Percentiles rank a stretch among this genome's conserved stretches.
Conservation (phyloP, 2,888 invertebrate species). For the Caenorhabditis angaria region DNA sequence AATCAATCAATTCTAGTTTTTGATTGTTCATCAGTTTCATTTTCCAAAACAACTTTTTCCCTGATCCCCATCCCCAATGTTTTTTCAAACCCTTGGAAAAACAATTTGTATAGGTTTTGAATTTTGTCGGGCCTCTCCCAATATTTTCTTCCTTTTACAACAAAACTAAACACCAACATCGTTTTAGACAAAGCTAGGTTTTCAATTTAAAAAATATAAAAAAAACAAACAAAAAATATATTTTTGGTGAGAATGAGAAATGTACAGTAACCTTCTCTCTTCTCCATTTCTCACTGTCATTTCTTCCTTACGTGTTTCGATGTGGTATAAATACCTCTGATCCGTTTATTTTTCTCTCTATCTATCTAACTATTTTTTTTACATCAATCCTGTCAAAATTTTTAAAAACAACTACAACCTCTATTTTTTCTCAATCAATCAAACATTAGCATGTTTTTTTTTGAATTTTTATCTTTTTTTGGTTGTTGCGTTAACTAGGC, state of each 20-base stretch:
- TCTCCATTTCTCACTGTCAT: slow-evolving; percentile 8
- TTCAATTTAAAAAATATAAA: too few relatives aligned
- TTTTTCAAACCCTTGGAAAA: background rate
- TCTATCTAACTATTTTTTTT: background rate
- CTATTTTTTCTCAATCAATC: background rate
- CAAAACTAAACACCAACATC: background rate
- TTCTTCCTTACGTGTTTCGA: slow-evolving; percentile 13
- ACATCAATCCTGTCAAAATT: background rate
- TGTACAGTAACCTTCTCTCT: slow-evolving; percentile 1
- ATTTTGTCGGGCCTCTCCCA: background rate
- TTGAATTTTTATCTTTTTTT: slow-evolving; percentile 7
- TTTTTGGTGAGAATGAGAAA: background rate
- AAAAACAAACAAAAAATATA: too few relatives aligned
- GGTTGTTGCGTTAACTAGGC: background rate
- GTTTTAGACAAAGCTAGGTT: background rate
- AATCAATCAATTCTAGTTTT: background rate
- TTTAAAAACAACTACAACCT: slow-evolving; percentile 6
- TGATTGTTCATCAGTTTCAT: background rate
- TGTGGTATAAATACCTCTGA: slow-evolving; percentile 15
- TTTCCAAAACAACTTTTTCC: slow-evolving; percentile 1
- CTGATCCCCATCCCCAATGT: background rate
- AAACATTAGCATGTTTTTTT: background rate
- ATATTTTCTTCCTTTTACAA: background rate
- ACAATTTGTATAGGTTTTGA: slow-evolving; percentile 1
- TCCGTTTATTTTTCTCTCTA: slow-evolving; percentile 3